Evolutionary conservation across 2,113 vertebrate species (phyloP).

Genomic region (Seriola rivoliana): DNA sequence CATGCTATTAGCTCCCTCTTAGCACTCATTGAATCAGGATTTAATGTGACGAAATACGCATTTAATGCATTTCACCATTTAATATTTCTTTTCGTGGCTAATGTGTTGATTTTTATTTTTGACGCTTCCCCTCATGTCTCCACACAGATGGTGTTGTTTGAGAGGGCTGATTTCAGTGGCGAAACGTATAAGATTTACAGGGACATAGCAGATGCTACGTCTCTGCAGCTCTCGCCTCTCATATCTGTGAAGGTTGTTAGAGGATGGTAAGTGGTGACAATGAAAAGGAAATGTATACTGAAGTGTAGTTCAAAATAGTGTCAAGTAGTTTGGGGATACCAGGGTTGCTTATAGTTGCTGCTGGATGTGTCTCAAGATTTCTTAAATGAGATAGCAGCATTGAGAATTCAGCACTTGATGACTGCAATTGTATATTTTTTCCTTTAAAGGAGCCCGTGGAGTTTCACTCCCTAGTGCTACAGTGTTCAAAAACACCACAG

Average conservation of each 20-base stretch:
- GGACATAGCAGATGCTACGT: constrained; percentile 87
- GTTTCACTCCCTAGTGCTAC: no score
- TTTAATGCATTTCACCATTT: background rate
- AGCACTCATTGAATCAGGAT: constrained; percentile 7
- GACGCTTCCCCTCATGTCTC: constrained; percentile 19
- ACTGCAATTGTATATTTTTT: background rate
- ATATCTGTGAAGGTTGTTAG: constrained; percentile 90
- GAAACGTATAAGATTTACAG: constrained; percentile 87
- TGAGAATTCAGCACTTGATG: background rate
- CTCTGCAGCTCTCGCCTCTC: constrained; percentile 87
- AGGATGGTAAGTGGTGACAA: constrained; percentile 90
- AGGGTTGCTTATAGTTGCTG: background rate
- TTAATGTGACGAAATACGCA: constrained; percentile 4
- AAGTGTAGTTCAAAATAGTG: constrained; percentile 22
- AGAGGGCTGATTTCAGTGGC: constrained; percentile 83
- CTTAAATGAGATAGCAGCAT: constrained; percentile 9
- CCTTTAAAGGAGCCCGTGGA: background rate
- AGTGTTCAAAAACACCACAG: background rate
- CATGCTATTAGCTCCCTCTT: background rate
- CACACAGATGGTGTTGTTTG: constrained; percentile 89
- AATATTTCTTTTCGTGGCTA: background rate
- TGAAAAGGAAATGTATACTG: background rate
- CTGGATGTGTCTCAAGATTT: background rate
- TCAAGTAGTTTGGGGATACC: constrained; percentile 10
- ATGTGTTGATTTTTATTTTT: constrained; percentile 11